Evolutionary conservation across 2,888 invertebrate species (phyloP).

Genomic region (Ectropis crepuscularia): DNA sequence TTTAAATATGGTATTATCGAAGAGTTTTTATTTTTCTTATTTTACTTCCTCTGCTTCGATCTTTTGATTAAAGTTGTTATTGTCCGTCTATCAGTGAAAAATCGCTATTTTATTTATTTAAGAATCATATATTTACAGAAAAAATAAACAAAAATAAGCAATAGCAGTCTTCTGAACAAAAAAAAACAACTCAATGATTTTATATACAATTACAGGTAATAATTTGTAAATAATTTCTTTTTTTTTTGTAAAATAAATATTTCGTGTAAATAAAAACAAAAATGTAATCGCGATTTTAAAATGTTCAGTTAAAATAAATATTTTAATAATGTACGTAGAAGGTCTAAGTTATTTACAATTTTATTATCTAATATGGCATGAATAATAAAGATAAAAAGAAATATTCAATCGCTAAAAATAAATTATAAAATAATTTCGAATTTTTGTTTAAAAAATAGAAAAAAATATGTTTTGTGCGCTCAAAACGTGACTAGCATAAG

Average conservation of each 20-base stretch:
- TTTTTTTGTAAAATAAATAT: constrained; percentile 40
- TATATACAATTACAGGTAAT: constrained; percentile 69
- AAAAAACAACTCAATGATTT: constrained; percentile 62
- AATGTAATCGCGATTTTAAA: constrained; percentile 68
- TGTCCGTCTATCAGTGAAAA: constrained; percentile 70
- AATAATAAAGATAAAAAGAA: constrained; percentile 67
- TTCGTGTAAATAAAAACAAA: constrained; percentile 54
- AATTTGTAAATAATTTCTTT: constrained; percentile 49
- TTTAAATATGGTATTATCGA: constrained; percentile 62
- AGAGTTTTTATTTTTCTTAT: constrained; percentile 44
- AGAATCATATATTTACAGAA: constrained; percentile 58
- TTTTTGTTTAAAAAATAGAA: constrained; percentile 62
- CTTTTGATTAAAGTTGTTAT: constrained; percentile 53
- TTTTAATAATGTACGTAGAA: constrained; percentile 69
- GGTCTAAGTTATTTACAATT: constrained; percentile 73
- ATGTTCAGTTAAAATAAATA: constrained; percentile 65
- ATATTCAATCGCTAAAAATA: constrained; percentile 50
- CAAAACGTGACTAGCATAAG: constrained; percentile 82
- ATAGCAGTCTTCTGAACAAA: constrained; percentile 82
- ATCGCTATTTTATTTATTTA: constrained; percentile 74
- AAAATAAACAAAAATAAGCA: constrained; percentile 56
- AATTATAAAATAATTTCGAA: constrained; percentile 47
- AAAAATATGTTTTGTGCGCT: constrained; percentile 73
- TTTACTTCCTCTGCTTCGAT: constrained; percentile 49
- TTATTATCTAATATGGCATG: constrained; percentile 82